Evolutionary conservation across 2,797 vertebrate genomes (phyloP).

Genomic region (Poeciliopsis paucimaculata): DNA sequence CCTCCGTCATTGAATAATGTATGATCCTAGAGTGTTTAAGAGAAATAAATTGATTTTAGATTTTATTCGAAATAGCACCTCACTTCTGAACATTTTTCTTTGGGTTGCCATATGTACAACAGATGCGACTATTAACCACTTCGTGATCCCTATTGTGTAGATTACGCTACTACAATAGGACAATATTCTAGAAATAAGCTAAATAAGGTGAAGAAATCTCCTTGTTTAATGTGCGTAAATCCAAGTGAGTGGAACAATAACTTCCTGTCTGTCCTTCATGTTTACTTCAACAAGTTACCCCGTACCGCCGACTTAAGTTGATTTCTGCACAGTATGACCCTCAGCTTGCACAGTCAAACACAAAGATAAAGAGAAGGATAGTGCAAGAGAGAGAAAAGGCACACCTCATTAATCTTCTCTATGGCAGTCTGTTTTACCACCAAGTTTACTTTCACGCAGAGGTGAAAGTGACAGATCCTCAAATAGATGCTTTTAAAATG

Average conservation of each 20-base stretch:
- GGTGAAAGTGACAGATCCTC: constrained; percentile 77
- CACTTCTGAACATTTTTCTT: not conserved
- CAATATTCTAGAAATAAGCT: constrained; percentile 45
- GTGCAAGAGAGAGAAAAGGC: constrained; percentile 64
- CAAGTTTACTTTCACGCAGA: constrained; percentile 73
- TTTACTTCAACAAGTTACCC: constrained; percentile 58
- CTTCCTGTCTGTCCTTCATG: constrained; percentile 58
- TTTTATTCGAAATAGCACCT: not conserved
- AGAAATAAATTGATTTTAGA: not conserved
- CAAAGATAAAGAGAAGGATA: constrained; percentile 61
- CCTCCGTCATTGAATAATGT: not conserved
- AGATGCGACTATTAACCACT: not conserved
- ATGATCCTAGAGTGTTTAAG: not conserved
- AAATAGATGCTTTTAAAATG: constrained; percentile 35
- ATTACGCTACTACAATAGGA: constrained; percentile 18
- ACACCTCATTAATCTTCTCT: constrained; percentile 80
- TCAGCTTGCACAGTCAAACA: constrained; percentile 59
- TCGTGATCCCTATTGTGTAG: not conserved
- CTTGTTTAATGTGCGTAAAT: constrained; percentile 47
- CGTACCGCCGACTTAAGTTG: constrained; percentile 32
- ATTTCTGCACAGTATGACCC: constrained; percentile 51
- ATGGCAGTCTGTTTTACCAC: constrained; percentile 61
- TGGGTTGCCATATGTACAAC: not conserved
- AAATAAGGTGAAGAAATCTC: constrained; percentile 56
- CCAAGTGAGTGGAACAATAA: constrained; percentile 60